These are phyloP conservation scores for Cairina moschata DNA, from an alignment of 2,113 vertebrate species.

Conservation along the genomic window DNA sequence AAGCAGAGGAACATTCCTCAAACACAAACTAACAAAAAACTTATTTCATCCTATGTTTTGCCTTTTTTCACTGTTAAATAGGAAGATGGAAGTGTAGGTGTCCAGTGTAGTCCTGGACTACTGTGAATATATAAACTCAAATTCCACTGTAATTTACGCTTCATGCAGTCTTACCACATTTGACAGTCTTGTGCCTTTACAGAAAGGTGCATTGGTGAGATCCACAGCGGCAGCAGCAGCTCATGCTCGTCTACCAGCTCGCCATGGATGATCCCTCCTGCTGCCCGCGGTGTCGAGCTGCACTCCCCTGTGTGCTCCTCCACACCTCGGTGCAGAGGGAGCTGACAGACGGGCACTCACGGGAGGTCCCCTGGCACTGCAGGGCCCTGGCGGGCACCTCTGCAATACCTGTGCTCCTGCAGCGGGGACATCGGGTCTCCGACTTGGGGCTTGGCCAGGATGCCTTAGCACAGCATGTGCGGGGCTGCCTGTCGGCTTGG, in stretches of 20 bases:
- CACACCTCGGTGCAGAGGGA: not conserved
- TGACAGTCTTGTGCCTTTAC: not conserved
- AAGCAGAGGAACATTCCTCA: not conserved
- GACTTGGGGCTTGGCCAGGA: not conserved
- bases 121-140: too few relatives aligned
- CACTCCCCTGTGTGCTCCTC: not conserved
- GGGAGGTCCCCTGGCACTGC: not conserved
- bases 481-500: not conserved
- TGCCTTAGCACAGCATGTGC: not conserved
- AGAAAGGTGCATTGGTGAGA: fast-evolving
- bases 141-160: not conserved
- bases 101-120: not conserved
- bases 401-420: not conserved
- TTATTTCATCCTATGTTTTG: not conserved
- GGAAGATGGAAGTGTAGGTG: not conserved
- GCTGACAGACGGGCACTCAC: not conserved
- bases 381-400: not conserved
- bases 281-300: not conserved
- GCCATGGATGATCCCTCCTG: not conserved
- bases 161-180: fast-evolving
- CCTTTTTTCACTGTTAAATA: not conserved
- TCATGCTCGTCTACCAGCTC: fast-evolving
- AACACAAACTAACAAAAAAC: not conserved
- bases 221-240: not conserved
- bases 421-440: not conserved